phyloP scores from a whole-genome alignment of 2,797 vertebrate species.

The Lycodopsis pacificus region DNA sequence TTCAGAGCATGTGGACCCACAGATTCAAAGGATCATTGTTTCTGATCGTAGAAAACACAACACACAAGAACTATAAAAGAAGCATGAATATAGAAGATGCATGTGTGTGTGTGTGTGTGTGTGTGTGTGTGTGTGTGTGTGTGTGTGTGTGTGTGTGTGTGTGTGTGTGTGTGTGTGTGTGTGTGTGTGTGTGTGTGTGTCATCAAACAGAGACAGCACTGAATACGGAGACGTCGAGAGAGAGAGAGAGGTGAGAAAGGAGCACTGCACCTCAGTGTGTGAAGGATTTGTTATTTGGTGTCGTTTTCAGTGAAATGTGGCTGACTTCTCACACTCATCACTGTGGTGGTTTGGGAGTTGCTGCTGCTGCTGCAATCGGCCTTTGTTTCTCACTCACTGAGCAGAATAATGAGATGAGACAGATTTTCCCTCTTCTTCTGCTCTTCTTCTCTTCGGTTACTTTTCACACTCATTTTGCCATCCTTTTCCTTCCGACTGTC shows the following conservation, averaged over 20 bases:
- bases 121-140: background rate
- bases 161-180: background rate
- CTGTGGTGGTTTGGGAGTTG: background rate
- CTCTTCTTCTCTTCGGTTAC: slow-evolving; percentile 6
- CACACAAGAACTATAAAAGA: background rate
- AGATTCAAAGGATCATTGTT: background rate
- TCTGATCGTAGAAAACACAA: background rate
- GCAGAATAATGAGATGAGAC: slow-evolving; percentile 55
- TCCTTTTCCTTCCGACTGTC: background rate
- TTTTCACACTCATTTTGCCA: slow-evolving; percentile 16
- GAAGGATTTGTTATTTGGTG: slow-evolving; percentile 54
- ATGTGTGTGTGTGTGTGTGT: background rate
- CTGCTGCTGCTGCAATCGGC: slow-evolving; percentile 39
- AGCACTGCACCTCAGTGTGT: slow-evolving; percentile 26
- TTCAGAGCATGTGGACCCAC: background rate
- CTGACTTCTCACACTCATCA: slow-evolving; percentile 32
- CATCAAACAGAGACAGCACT: slow-evolving; percentile 42
- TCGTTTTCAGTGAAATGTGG: slow-evolving; percentile 46
- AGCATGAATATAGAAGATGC: background rate
- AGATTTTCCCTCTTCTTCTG: slow-evolving; percentile 26
- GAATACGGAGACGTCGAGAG: slow-evolving; percentile 1
- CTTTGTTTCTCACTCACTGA: slow-evolving; percentile 60
- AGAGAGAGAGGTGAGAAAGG: background rate
- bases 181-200: slow-evolving; percentile 12
- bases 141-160: background rate